Percentiles rank a stretch among this genome's conserved stretches.
Evolutionary conservation across 2,113 vertebrate species (phyloP).

Genomic region (Lepisosteus osseus): DNA sequence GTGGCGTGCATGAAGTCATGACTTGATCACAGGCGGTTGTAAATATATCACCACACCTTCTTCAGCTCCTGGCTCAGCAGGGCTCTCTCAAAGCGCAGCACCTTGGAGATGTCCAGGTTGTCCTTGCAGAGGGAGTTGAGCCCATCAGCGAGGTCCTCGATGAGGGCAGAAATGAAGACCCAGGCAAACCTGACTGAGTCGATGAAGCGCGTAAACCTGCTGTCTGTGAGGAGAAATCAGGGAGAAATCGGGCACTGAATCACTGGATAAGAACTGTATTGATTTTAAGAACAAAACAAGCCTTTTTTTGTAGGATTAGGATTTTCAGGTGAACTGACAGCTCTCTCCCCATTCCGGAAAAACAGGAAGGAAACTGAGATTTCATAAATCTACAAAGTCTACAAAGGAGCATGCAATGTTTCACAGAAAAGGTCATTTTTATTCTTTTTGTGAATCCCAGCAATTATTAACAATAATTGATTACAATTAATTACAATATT

Average conservation of each 20-base stretch:
- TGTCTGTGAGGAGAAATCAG: conserved; percentile 40
- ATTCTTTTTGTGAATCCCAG: too few species aligned
- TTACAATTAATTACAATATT: too few species aligned
- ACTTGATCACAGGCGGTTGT: not conserved
- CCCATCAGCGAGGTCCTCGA: conserved; percentile 46
- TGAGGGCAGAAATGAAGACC: conserved; percentile 53
- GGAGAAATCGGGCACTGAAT: not conserved
- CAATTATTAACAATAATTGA: too few species aligned
- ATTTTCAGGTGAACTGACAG: too few species aligned
- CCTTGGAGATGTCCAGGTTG: conserved; percentile 50
- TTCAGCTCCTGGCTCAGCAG: conserved; percentile 55
- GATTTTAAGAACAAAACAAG: too few species aligned
- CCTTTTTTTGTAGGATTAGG: too few species aligned
- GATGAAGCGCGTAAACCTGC: conserved; percentile 45
- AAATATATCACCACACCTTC: conserved; percentile 43
- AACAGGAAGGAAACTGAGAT: too few species aligned
- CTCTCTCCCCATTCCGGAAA: too few species aligned
- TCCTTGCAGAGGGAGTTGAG: conserved; percentile 59
- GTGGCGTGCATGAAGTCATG: too few species aligned
- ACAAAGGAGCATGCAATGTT: too few species aligned
- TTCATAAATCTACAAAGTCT: too few species aligned
- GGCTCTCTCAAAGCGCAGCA: conserved; percentile 50
- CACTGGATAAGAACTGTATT: not conserved
- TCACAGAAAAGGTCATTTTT: too few species aligned
- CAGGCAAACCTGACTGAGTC: conserved; percentile 48